phyloP scores from a whole-genome alignment of 2,797 vertebrate genomes.

The Halcyon badia region DNA sequence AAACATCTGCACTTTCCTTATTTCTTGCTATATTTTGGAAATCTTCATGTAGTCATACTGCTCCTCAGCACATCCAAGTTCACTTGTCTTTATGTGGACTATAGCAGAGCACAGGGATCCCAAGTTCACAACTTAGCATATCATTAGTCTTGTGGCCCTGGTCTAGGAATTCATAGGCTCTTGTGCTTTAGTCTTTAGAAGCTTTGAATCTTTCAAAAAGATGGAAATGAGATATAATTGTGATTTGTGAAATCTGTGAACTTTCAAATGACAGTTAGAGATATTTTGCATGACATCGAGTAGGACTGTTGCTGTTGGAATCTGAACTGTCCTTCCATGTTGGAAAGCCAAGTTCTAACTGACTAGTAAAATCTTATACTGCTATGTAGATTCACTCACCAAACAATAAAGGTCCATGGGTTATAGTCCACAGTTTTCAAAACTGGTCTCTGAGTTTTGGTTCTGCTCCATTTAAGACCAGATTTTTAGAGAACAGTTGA shows the following conservation, averaged over 20 bases:
- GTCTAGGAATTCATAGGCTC: neutral
- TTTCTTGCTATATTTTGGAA: neutral
- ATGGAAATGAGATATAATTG: neutral
- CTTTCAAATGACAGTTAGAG: neutral
- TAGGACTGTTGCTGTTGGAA: neutral
- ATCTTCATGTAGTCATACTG: neutral
- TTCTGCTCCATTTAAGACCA: neutral
- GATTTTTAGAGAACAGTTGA: neutral
- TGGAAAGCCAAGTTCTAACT: neutral
- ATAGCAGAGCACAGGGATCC: neutral
- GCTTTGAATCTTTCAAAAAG: neutral
- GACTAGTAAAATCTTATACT: neutral
- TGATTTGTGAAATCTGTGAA: neutral
- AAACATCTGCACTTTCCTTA: neutral
- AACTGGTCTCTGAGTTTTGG: neutral
- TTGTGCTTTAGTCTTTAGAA: neutral
- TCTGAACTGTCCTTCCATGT: neutral
- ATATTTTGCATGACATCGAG: neutral
- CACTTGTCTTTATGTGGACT: neutral
- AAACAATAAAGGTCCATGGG: fast-evolving
- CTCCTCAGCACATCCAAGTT: fast-evolving
- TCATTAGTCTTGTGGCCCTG: neutral
- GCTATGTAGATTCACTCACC: neutral
- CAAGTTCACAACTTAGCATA: neutral
- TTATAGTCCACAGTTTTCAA: neutral